phyloP scores from a whole-genome alignment of 64 coral and sea anemone genomes.

The Montipora capricornis region DNA sequence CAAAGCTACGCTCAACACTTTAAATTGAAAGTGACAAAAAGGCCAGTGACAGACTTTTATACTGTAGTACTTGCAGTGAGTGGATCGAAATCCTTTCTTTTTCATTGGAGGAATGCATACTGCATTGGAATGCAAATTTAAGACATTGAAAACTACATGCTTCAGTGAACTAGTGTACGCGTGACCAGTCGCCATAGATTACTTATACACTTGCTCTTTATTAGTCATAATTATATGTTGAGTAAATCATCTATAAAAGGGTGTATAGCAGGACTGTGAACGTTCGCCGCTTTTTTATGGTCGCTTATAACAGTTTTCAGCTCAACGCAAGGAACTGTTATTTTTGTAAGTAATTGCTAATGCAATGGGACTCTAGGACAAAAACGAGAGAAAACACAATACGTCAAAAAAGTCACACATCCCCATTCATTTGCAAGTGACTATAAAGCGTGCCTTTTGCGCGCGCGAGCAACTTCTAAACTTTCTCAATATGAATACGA shows the following conservation, averaged over 20 bases:
- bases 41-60: not conserved
- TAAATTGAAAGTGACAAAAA: not conserved
- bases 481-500: too few relatives aligned
- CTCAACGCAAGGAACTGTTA: not conserved
- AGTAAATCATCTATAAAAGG: not conserved
- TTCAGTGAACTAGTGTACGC: not conserved
- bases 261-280: not conserved
- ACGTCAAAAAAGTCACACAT: too few relatives aligned
- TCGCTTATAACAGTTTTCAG: not conserved
- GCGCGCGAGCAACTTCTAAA: too few relatives aligned
- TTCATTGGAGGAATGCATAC: not conserved
- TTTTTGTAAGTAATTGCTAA: not conserved
- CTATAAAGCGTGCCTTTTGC: too few relatives aligned
- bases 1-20: not conserved
- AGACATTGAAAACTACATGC: not conserved
- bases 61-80: not conserved
- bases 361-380: too few relatives aligned
- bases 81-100: not conserved
- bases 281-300: not conserved
- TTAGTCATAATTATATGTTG: not conserved
- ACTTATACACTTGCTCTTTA: too few relatives aligned
- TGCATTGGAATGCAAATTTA: not conserved
- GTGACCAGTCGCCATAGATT: not conserved
- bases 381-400: too few relatives aligned
- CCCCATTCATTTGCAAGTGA: too few relatives aligned